Conservation (phyloP, 2,888 invertebrate genomes). For the Trypoxylon attenuatum region DNA sequence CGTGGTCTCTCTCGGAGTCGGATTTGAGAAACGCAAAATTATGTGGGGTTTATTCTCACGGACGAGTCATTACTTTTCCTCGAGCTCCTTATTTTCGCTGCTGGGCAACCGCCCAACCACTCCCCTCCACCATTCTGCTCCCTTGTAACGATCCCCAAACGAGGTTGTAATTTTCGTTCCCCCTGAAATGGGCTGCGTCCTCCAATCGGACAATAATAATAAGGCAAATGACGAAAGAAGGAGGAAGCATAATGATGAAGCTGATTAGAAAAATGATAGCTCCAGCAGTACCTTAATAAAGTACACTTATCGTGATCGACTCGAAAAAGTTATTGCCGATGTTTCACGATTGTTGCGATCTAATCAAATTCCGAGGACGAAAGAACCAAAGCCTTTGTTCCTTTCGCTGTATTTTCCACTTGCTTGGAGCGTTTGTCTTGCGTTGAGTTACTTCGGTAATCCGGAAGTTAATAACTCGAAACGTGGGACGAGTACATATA, state of each 20-base stretch:
- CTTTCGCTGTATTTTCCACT: not conserved
- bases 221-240: conserved; percentile 46
- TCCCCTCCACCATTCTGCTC: conserved; percentile 22
- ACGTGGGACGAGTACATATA: not conserved
- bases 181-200: conserved; percentile 54
- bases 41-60: conserved; percentile 58
- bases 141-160: conserved; percentile 57
- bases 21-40: conserved; percentile 60
- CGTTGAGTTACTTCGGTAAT: not conserved
- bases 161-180: conserved; percentile 54
- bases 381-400: too few species aligned
- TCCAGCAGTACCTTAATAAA: too few species aligned
- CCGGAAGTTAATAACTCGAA: not conserved
- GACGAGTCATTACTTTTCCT: conserved; percentile 54
- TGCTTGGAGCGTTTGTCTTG: not conserved
- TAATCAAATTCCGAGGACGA: too few species aligned
- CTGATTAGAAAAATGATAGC: conserved; percentile 41
- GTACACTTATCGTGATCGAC: too few species aligned
- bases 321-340: too few species aligned
- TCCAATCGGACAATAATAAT: conserved; percentile 51
- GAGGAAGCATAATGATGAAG: conserved; percentile 39
- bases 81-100: conserved; percentile 48
- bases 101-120: conserved; percentile 8
- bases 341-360: too few species aligned
- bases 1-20: conserved; percentile 10